These are phyloP conservation scores for Cydia amplana DNA, from an alignment of 1,140 invertebrate genomes.

Conservation along the genomic window DNA sequence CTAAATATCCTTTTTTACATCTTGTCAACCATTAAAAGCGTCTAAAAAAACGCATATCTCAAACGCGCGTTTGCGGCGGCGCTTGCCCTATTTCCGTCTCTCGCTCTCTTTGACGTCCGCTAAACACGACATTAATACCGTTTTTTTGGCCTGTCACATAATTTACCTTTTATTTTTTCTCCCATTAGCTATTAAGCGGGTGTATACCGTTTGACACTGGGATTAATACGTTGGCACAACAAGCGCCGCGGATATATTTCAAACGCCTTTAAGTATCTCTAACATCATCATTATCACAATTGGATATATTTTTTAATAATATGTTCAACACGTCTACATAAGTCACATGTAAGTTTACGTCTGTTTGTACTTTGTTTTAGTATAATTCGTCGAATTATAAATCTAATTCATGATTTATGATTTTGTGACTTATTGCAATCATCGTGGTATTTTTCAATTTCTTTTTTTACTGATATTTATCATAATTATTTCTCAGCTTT, in stretches of 20 bases:
- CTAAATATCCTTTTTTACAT: constrained; percentile 14
- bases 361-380: no score
- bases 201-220: constrained; percentile 60
- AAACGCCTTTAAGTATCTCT: constrained; percentile 33
- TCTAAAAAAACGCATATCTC: constrained; percentile 35
- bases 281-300: constrained; percentile 1
- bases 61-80: constrained; percentile 46
- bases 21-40: constrained; percentile 12
- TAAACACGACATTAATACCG: constrained; percentile 77
- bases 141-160: constrained; percentile 75
- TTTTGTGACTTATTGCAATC: no score
- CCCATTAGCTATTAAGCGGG: constrained; percentile 77
- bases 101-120: constrained; percentile 69
- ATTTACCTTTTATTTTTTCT: constrained; percentile 66
- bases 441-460: no score
- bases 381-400: no score
- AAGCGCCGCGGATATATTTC: constrained; percentile 50
- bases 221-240: constrained; percentile 67
- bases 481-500: no score
- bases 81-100: constrained; percentile 66
- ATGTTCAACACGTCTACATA: no score
- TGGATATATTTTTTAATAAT: background rate
- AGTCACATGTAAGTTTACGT: no score
- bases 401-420: no score
- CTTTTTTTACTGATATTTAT: no score